Evolutionary conservation across 2,113 vertebrate genomes (phyloP).

Genomic region (Equus quagga): DNA sequence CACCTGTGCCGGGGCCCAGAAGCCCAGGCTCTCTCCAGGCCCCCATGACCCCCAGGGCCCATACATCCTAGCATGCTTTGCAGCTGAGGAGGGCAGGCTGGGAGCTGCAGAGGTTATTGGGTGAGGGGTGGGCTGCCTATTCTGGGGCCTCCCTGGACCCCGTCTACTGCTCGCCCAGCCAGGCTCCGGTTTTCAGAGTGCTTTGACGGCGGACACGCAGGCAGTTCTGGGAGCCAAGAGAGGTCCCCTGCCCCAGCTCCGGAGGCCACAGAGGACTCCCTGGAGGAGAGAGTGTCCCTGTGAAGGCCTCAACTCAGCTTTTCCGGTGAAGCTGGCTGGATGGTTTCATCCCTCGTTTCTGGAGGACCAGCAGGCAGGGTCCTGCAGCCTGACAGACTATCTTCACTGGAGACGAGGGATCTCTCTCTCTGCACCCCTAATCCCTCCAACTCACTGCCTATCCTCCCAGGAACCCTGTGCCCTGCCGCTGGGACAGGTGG

Average conservation of each 20-base stretch:
- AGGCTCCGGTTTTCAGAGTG: neutral
- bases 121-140: neutral
- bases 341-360: neutral
- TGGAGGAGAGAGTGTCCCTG: accelerated
- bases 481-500: neutral
- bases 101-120: neutral
- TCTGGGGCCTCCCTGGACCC: neutral
- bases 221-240: neutral
- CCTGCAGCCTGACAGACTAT: neutral
- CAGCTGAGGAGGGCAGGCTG: neutral
- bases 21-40: neutral
- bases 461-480: neutral
- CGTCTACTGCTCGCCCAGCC: neutral
- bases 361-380: neutral
- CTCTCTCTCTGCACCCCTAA: neutral
- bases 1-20: neutral
- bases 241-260: neutral
- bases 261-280: neutral
- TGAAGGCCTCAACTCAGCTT: neutral
- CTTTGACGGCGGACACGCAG: neutral
- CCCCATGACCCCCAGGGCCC: neutral
- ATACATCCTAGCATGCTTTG: neutral
- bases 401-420: neutral
- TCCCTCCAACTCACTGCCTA: neutral
- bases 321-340: neutral